Evolutionary conservation across 2,888 invertebrate species (phyloP).

Genomic region (Calliopum simillimum): DNA sequence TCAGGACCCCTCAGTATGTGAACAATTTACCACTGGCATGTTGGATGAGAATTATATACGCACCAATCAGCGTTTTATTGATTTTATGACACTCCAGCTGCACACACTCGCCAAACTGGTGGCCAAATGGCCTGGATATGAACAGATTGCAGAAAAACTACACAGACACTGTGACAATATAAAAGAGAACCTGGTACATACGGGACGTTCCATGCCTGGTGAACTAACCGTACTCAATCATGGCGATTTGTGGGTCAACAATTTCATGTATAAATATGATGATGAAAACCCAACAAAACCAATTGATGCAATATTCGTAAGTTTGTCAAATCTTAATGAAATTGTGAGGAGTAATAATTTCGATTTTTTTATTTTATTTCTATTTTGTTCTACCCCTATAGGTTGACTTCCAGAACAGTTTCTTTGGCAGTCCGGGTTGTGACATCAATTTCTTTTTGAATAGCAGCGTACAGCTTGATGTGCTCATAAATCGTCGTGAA

Average conservation of each 20-base stretch:
- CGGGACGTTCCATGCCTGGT: conserved; percentile 54
- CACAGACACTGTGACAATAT: conserved; percentile 59
- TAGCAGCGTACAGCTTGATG: conserved; percentile 63
- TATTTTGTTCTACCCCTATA: conserved; percentile 35
- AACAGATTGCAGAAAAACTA: conserved; percentile 66
- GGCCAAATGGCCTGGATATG: conserved; percentile 67
- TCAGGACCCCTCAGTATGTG: conserved; percentile 57
- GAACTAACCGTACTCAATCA: conserved; percentile 70
- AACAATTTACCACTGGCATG: conserved; percentile 61
- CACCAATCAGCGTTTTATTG: conserved; percentile 60
- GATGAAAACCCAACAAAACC: conserved; percentile 58
- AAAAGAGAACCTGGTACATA: conserved; percentile 59
- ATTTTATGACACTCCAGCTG: conserved; percentile 58
- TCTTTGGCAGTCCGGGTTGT: conserved; percentile 65
- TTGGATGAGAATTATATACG: conserved; percentile 61
- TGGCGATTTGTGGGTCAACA: conserved; percentile 71
- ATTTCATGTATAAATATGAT: conserved; percentile 69
- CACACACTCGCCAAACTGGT: conserved; percentile 64
- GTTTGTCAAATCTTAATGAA: conserved; percentile 40
- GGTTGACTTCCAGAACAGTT: conserved; percentile 65
- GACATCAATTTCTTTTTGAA: conserved; percentile 67
- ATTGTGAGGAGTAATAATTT: too few species aligned
- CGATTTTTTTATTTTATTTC: neutral
- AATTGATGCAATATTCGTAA: conserved; percentile 67
- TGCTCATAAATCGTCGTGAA: conserved; percentile 58